Percentiles rank a stretch among this genome's conserved stretches.
Evolutionary conservation across 2,797 vertebrate genomes (phyloP).

Genomic region (Streptopelia turtur): DNA sequence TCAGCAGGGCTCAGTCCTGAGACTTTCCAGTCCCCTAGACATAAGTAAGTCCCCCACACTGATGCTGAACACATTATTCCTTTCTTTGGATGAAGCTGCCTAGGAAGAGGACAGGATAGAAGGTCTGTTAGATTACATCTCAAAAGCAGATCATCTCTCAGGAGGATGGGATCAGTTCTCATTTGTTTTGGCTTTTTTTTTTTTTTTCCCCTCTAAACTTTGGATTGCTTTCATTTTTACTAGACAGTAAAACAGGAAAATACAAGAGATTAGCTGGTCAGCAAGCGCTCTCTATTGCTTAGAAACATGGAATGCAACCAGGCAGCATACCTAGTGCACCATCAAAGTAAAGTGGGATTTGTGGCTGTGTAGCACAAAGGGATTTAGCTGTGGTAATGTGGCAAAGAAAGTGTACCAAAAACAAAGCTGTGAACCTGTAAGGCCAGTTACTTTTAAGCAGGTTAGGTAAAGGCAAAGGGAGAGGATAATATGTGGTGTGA

Average conservation of each 20-base stretch:
- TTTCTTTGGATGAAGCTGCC: constrained; percentile 18
- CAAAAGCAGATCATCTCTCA: neutral
- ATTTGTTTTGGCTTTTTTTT: neutral
- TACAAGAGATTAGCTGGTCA: neutral
- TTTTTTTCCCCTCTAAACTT: neutral
- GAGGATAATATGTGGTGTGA: neutral
- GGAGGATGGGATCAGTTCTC: neutral
- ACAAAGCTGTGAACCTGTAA: neutral
- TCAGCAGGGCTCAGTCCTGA: neutral
- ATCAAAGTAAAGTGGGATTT: neutral
- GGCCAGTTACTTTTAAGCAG: neutral
- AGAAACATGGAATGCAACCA: neutral
- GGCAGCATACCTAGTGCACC: neutral
- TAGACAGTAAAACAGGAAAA: neutral
- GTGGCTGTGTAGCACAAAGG: neutral
- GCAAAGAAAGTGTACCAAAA: neutral
- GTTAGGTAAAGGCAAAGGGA: neutral
- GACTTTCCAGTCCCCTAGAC: neutral
- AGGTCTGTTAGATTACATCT: neutral
- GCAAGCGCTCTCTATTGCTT: neutral
- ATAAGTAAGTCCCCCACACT: neutral
- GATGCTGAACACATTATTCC: neutral
- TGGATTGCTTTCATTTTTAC: neutral
- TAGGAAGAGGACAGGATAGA: neutral
- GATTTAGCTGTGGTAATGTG: neutral